A percentile compares a stretch with the other conserved stretches of the same genome.
phyloP scores from a whole-genome alignment of 1,140 invertebrate species.

The Choristoneura fumiferana region DNA sequence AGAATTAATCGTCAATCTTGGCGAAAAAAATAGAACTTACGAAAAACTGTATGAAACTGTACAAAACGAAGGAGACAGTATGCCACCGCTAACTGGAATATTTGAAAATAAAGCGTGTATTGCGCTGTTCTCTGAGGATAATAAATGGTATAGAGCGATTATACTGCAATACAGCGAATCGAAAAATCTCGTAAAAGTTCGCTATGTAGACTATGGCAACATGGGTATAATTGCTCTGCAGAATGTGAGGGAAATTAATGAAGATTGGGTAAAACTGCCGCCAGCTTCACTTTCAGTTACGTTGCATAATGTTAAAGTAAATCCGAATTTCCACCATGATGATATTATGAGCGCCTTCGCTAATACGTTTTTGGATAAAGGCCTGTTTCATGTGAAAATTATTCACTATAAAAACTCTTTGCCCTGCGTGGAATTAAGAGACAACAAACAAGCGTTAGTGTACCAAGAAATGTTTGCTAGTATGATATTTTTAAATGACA shows the following conservation, averaged over 20 bases:
- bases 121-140: slow-evolving; percentile 56
- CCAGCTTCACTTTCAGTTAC: slow-evolving; percentile 45
- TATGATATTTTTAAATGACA: slow-evolving; percentile 34
- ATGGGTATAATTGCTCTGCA: slow-evolving; percentile 45
- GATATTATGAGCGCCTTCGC: slow-evolving; percentile 36
- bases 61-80: slow-evolving; percentile 36
- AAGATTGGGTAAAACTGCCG: slow-evolving; percentile 49
- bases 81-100: slow-evolving; percentile 49
- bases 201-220: slow-evolving; percentile 71
- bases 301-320: slow-evolving; percentile 46
- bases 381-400: slow-evolving; percentile 49
- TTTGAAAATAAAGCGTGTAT: slow-evolving; percentile 66
- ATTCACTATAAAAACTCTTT: slow-evolving; percentile 34
- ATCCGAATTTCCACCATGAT: slow-evolving; percentile 40
- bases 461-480: slow-evolving; percentile 51
- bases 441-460: slow-evolving; percentile 43
- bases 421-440: slow-evolving; percentile 49
- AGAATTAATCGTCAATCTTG: slow-evolving; percentile 48
- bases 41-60: slow-evolving; percentile 50
- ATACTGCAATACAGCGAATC: slow-evolving; percentile 56
- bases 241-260: slow-evolving; percentile 54
- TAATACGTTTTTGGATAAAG: slow-evolving; percentile 53
- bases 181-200: slow-evolving; percentile 55
- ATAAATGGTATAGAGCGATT: slow-evolving; percentile 58
- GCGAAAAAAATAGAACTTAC: slow-evolving; percentile 38